phyloP scores from a whole-genome alignment of 1,140 invertebrate genomes.

The Drosophila trapezifrons region DNA sequence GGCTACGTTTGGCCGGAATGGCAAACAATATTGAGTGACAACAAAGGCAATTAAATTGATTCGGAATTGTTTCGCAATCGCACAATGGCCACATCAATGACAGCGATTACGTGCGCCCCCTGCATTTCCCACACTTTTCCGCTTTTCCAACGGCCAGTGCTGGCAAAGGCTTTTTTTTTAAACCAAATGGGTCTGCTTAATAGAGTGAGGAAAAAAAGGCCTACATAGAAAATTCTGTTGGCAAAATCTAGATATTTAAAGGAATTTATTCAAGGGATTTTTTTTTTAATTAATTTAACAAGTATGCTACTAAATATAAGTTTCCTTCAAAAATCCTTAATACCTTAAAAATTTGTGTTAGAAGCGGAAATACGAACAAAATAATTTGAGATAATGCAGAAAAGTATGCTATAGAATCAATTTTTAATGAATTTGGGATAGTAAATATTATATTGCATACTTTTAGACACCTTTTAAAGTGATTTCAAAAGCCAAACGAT shows the following conservation, averaged over 20 bases:
- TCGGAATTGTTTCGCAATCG: conserved; percentile 63
- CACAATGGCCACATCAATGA: conserved; percentile 60
- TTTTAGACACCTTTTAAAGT: too few relatives aligned
- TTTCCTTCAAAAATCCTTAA: neutral
- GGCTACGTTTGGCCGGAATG: conserved; percentile 36
- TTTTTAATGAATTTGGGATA: neutral
- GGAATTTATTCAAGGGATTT: too few relatives aligned
- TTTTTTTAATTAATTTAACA: neutral
- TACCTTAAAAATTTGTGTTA: neutral
- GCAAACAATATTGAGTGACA: conserved; percentile 55
- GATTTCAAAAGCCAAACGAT: too few relatives aligned
- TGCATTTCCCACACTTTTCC: conserved; percentile 6
- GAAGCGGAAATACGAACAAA: too few relatives aligned
- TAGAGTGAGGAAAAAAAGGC: neutral
- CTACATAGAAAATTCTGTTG: neutral
- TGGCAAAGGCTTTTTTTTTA: neutral
- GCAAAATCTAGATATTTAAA: too few relatives aligned
- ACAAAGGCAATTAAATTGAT: conserved; percentile 60
- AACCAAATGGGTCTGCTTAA: neutral
- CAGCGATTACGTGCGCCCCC: conserved; percentile 52
- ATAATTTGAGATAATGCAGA: neutral
- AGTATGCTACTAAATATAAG: too few relatives aligned
- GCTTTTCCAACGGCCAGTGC: conserved; percentile 14
- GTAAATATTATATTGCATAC: neutral
- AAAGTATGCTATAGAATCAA: neutral